Base-by-base conservation (phyloP, 2,113 vertebrate species). In the Rhinoptilus africanus region DNA sequence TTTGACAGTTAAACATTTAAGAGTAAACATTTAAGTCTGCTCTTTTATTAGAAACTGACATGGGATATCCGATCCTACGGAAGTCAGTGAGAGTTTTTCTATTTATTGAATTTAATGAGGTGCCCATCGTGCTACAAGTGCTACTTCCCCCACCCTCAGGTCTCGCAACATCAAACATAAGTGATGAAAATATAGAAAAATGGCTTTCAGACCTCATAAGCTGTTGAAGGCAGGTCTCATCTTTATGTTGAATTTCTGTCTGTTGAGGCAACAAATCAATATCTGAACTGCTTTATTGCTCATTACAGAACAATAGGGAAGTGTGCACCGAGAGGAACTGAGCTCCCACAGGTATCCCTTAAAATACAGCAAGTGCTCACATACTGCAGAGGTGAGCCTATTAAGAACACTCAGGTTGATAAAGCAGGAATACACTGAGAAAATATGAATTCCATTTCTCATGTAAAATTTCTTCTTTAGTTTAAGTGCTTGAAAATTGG, bases 381-480 rank as follows among this genome's bases (percentile, higher is more conserved):
- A 20, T 54, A 63, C n/a, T 15, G 14, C 64, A 84, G 43, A 64
- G 48, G 50, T 83, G 32, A 91, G 62, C 41, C 66, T 77, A n/a
- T 67, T 88, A 76, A 82, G 93, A 91, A 79, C 67, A 57, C 14
- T 75, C 47, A 45, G 30, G 23, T 28, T 87, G 57, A 79, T 94
- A 84, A 95, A 93, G 41, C 67, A 88, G 45, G 54, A 86, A 13
- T 60, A 69, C 14, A 10, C 50, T 10, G 48, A 64, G 81, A 82
- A 93, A 95, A 85, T 82, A 85, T 32, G 7, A 87, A 87, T 79
- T 85, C 71, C 12, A 64, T 91, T 93, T 88, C 71, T 96, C 67
- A 76, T 47, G n/a, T 62, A 83, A 90, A 86, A 94, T 83, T 79
- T 76, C 48, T 86, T 78, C 66, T 82, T 71, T 79, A 11, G 14